A percentile compares a stretch with the other conserved stretches of the same genome.
Conservation (phyloP, 2,797 vertebrate genomes). For the Amblyraja radiata region DNA sequence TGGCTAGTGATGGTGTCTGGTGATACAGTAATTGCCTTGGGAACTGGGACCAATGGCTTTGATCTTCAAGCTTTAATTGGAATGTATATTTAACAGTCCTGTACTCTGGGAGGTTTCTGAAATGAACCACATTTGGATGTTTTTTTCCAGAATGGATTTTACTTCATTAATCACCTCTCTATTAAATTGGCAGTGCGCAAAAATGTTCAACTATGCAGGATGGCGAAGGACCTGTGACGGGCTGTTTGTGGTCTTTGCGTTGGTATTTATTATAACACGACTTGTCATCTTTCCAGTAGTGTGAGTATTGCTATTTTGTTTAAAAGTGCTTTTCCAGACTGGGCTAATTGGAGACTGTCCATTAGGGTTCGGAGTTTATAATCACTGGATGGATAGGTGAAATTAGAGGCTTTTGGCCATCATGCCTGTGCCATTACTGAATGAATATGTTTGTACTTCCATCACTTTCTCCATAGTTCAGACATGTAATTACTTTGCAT, state of each 20-base stretch:
- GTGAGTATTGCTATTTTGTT: conserved; percentile 53
- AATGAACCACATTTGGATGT: neutral
- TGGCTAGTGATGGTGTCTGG: too few species aligned
- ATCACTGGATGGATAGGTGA: neutral
- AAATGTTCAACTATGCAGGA: conserved; percentile 79
- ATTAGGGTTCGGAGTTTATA: neutral
- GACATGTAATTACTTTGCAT: neutral
- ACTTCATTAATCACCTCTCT: neutral
- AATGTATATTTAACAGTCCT: neutral
- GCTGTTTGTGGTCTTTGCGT: conserved; percentile 72
- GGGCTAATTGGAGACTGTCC: neutral
- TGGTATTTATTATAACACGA: conserved; percentile 72
- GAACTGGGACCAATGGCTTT: neutral
- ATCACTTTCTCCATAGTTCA: neutral
- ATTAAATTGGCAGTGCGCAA: conserved; percentile 63
- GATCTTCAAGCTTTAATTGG: neutral
- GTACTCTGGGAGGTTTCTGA: neutral
- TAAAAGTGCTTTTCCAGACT: neutral
- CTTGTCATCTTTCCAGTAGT: conserved; percentile 72
- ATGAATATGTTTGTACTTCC: neutral
- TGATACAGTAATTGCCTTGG: neutral
- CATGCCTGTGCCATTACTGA: neutral
- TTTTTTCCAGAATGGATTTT: neutral
- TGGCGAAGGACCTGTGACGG: conserved; percentile 70
- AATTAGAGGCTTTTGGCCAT: neutral